phyloP scores from a whole-genome alignment of 2,888 invertebrate genomes.

The Emmelina monodactyla region DNA sequence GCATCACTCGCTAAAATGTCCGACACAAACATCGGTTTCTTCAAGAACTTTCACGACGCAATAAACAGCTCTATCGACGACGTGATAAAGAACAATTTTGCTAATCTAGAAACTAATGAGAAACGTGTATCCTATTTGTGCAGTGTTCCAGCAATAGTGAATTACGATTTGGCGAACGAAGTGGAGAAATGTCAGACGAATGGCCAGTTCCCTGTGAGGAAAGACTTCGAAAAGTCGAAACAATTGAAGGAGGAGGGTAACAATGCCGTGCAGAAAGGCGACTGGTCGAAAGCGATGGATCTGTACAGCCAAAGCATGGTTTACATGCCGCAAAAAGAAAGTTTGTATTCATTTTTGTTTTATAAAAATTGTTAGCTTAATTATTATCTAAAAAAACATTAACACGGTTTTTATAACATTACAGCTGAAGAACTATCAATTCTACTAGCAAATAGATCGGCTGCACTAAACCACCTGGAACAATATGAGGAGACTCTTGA shows the following conservation, averaged over 20 bases:
- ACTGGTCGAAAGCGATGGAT: slow-evolving; percentile 73
- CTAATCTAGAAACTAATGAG: slow-evolving; percentile 67
- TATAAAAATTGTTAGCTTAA: slow-evolving; percentile 1
- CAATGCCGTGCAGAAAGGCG: slow-evolving; percentile 73
- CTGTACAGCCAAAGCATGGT: slow-evolving; percentile 76
- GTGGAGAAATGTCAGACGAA: slow-evolving; percentile 36
- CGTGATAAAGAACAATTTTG: slow-evolving; percentile 70
- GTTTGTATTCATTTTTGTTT: slow-evolving; percentile 60
- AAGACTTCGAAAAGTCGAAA: slow-evolving; percentile 68
- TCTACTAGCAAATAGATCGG: slow-evolving; percentile 82
- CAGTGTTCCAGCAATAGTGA: slow-evolving; percentile 58
- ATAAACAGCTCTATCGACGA: slow-evolving; percentile 62
- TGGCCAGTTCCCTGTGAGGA: slow-evolving; percentile 48
- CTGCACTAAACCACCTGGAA: slow-evolving; percentile 76
- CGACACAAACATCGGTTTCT: slow-evolving; percentile 55
- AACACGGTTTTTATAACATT: neutral
- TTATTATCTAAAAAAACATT: slow-evolving; percentile 2
- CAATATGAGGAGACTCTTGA: slow-evolving; percentile 71
- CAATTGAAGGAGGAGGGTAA: slow-evolving; percentile 76
- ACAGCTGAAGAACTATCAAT: slow-evolving; percentile 71
- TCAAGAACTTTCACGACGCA: slow-evolving; percentile 70
- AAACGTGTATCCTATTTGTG: slow-evolving; percentile 70
- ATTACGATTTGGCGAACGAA: slow-evolving; percentile 53
- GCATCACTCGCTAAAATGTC: slow-evolving; percentile 28
- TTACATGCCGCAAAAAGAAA: slow-evolving; percentile 70